Evolutionary conservation across 2,888 invertebrate genomes (phyloP), one percentile per base, ranked within the genome.

Genomic region (Exephanes ischioxanthus): DNA sequence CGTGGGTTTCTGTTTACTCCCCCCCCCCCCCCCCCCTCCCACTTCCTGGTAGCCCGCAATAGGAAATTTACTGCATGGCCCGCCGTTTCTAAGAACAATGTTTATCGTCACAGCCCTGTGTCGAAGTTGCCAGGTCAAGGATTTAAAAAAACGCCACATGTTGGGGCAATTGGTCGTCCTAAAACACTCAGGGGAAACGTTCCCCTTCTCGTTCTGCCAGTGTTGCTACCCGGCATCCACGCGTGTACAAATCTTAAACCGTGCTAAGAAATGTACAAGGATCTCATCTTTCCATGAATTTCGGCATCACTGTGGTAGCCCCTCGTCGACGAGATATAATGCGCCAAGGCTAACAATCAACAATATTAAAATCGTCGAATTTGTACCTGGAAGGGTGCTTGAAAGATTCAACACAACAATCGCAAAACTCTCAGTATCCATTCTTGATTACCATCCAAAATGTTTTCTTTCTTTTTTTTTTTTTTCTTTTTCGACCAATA

Each of bases 401-500:
- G 22, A 58, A 9, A 58, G 22, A 45, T 14, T 58, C 11, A 58
- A 22, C 26, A 58, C 4, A 58, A 26, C 22, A 26, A 22, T 4
- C 26, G 22, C 22, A 58, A 26, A 58, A 58, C 11, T 22, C 58
- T 26, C 26, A 26, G 26, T 14, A 26, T 14, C 22, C 58, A 26
- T 58, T 14, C 58, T 58, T 14, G 22, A 58, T 58, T 26, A 26
- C 2, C 58, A 26, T 9, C 11, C 4, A 26, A 22, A 26, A 14
- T 58, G 14, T 26, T 22, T 19, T 53, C 53, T 53, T 51, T n/a
- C n/a, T 1, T 68, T 26, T 22, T 80, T 67, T 53, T 48, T 22
- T 80, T 67, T 53, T 48, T 22, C 67, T 58, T 53, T 33, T 72
- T 63, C 61, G 70, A 67, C 37, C 53, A 68, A 75, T 61, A 75